Conservation (phyloP, 2,888 invertebrate genomes). For the Gasteruption jaculator region DNA sequence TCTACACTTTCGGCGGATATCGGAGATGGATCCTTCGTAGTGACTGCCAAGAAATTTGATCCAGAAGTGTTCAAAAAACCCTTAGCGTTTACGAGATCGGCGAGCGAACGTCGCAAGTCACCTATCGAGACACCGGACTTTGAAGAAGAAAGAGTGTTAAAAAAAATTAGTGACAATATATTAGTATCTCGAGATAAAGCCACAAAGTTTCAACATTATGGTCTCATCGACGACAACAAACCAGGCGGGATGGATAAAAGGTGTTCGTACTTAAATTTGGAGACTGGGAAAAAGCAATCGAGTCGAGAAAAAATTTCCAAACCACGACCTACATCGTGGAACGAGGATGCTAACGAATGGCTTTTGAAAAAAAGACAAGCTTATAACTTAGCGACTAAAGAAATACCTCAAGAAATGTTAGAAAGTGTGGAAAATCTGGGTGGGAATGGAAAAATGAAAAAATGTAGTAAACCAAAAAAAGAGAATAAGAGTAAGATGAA, state of each 20-base stretch:
- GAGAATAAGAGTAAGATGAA: constrained; percentile 29
- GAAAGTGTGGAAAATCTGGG: constrained; percentile 39
- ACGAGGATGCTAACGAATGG: constrained; percentile 41
- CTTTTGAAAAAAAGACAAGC: constrained; percentile 39
- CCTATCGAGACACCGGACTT: constrained; percentile 15
- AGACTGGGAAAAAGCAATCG: constrained; percentile 21
- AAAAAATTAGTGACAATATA: constrained; percentile 40
- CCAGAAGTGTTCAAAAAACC: constrained; percentile 41
- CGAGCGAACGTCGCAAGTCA: constrained; percentile 29
- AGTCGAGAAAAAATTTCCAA: constrained; percentile 21
- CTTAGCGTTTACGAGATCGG: constrained; percentile 36
- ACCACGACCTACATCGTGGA: constrained; percentile 42
- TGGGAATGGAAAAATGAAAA: constrained; percentile 22
- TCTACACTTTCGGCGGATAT: constrained; percentile 60
- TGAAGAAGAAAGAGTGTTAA: constrained; percentile 35
- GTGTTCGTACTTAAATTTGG: constrained; percentile 33
- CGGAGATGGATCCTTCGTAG: constrained; percentile 56
- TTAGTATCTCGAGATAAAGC: constrained; percentile 33
- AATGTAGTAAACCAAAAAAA: constrained; percentile 28
- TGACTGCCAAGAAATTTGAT: constrained; percentile 55
- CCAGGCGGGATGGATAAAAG: constrained; percentile 19
- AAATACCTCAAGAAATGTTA: constrained; percentile 20
- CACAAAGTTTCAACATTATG: constrained; percentile 43
- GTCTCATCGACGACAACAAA: constrained; percentile 33
- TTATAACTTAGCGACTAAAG: constrained; percentile 36